Base-by-base conservation (phyloP, 1,140 invertebrate genomes). In the Pogonognathellus flavescens region DNA sequence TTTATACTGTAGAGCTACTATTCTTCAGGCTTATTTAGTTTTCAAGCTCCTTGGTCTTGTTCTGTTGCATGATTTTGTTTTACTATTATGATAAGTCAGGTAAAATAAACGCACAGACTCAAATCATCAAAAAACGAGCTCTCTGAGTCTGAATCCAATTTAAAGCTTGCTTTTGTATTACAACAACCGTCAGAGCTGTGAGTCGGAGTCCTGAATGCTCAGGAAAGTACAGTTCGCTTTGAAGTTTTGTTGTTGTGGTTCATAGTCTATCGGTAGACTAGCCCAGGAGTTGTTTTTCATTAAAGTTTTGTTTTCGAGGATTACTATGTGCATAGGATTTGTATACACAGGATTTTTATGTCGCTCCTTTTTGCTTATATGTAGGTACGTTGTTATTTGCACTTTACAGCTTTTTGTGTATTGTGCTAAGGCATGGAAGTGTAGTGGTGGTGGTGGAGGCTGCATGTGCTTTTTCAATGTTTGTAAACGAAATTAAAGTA, bases 1-100 rank as follows among this genome's bases (percentile, higher is more conserved):
- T 59, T 18, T n/a, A n/a, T n/a, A n/a, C n/a, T n/a, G n/a, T n/a
- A n/a, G n/a, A n/a, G n/a, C n/a, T n/a, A n/a, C 52, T 8, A 53
- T 53, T 53, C 52, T 53, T 8, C 7, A 53, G 13, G 52, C 13
- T 8, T 53, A 53, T 13, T 53, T 11, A 22, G 60, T 62, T 62
- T n/a, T n/a, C n/a, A n/a, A n/a, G n/a, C 60, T 62, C 20, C 25
- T 62, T 62, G 60, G 60, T 18, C 25, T n/a, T n/a, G n/a, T 59
- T 59, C 25, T 62, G 60, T 62, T 62, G 60, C 60, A 62, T 62
- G 60, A 62, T 62, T 62, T 62, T 62, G n/a, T 22, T 13, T 22
- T 62, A 62, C 25, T 62, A 62, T 62, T 62, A 62, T 62, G 0
- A 62, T 22, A 62, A 22, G 60, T 62, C 20, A 62, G 6, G 60